Conservation (phyloP, 2,113 vertebrate genomes). For the Protobothrops flavoviridis region DNA sequence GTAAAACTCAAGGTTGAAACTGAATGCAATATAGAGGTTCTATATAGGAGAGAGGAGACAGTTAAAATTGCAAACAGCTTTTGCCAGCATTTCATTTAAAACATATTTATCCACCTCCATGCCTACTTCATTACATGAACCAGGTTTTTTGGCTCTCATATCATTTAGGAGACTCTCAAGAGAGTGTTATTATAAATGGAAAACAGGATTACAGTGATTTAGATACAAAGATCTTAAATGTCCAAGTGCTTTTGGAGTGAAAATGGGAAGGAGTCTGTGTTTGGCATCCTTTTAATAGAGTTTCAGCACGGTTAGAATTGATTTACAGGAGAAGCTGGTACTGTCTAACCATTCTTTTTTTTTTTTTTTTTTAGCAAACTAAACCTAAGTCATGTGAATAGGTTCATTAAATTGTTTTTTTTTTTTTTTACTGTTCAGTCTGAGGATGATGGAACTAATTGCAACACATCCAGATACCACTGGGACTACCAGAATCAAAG, state of each 20-base stretch:
- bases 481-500: neutral
- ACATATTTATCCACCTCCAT: neutral
- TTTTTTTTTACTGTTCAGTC: neutral
- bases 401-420: neutral
- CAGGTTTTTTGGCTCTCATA: neutral
- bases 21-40: no score
- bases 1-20: neutral
- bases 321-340: neutral
- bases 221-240: neutral
- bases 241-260: neutral
- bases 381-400: neutral
- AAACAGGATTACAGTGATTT: neutral
- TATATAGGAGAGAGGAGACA: neutral
- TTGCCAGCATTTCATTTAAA: neutral
- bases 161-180: conserved; percentile 27
- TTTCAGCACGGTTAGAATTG: neutral
- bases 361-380: neutral
- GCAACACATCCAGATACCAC: neutral
- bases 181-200: conserved; percentile 5
- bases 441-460: neutral
- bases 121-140: rapidly evolving
- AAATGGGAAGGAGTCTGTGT: neutral
- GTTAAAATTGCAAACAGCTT: neutral
- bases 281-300: neutral
- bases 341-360: neutral